Evolutionary conservation across 2,113 vertebrate genomes (phyloP).

Genomic region (Lophochroa leadbeateri): DNA sequence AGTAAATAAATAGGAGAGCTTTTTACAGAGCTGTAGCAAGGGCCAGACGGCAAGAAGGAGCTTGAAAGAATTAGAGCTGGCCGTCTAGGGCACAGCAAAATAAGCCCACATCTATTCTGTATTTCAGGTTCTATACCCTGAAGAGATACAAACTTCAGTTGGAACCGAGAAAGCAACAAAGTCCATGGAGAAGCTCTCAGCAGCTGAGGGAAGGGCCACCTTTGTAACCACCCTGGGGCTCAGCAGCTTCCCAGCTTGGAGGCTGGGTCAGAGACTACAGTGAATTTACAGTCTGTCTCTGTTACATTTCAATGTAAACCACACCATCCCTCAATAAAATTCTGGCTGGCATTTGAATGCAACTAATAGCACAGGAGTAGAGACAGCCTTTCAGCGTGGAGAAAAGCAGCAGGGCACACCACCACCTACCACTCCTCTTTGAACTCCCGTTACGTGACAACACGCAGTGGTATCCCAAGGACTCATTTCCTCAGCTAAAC

Average conservation of each 20-base stretch:
- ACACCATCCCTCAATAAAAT: background rate
- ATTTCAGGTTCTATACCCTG: background rate
- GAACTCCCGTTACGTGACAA: fast-evolving
- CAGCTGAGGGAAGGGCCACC: fast-evolving
- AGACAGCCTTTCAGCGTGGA: background rate
- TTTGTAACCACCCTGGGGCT: background rate
- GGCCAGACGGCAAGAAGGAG: background rate
- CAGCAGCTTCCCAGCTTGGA: background rate
- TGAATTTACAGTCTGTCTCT: background rate
- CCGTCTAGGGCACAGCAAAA: background rate
- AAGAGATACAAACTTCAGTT: background rate
- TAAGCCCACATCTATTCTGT: background rate
- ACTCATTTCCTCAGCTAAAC: background rate
- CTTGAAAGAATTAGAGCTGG: background rate
- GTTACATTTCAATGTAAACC: background rate
- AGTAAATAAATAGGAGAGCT: constrained; percentile 1
- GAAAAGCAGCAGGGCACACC: background rate
- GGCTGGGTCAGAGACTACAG: background rate
- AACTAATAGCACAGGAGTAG: background rate
- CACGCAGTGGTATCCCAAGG: background rate
- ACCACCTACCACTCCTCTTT: background rate
- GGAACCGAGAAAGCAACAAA: background rate
- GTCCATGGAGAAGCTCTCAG: background rate
- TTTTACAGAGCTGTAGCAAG: background rate
- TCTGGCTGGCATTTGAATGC: background rate